phyloP scores from a whole-genome alignment of 1,140 invertebrate species.

The Listronotus oregonensis region DNA sequence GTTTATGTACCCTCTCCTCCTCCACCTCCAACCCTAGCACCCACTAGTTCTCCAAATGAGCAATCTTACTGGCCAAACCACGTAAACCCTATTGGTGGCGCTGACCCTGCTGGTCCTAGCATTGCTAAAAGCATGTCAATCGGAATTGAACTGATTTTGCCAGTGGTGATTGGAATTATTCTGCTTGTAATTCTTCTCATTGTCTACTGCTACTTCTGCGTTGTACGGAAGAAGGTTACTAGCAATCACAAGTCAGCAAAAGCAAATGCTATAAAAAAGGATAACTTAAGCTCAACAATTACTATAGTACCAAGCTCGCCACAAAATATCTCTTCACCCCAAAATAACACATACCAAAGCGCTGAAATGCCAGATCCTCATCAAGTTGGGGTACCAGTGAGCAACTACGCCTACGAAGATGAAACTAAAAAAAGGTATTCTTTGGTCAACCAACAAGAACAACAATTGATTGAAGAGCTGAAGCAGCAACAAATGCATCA shows the following conservation, averaged over 20 bases:
- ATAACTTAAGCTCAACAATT: slow-evolving; percentile 52
- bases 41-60: slow-evolving; percentile 50
- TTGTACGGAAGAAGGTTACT: slow-evolving; percentile 50
- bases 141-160: slow-evolving; percentile 56
- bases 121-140: slow-evolving; percentile 48
- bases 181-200: slow-evolving; percentile 54
- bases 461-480: slow-evolving; percentile 55
- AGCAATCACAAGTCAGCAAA: slow-evolving; percentile 44
- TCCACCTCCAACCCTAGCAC: slow-evolving; percentile 56
- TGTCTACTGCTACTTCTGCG: slow-evolving; percentile 59
- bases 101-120: slow-evolving; percentile 43
- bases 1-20: slow-evolving; percentile 60
- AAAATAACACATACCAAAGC: slow-evolving; percentile 45
- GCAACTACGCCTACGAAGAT: slow-evolving; percentile 54
- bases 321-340: slow-evolving; percentile 40
- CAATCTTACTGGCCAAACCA: slow-evolving; percentile 51
- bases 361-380: slow-evolving; percentile 53
- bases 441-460: slow-evolving; percentile 57
- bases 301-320: slow-evolving; percentile 54
- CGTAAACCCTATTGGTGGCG: slow-evolving; percentile 40
- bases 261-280: slow-evolving; percentile 45
- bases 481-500: slow-evolving; percentile 51
- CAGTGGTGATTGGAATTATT: slow-evolving; percentile 56
- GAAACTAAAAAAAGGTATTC: slow-evolving; percentile 59
- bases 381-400: slow-evolving; percentile 54